These are phyloP conservation scores for Trididemnum miniatum DNA, from an alignment of 23 tunicate species.

Conservation along the genomic window DNA sequence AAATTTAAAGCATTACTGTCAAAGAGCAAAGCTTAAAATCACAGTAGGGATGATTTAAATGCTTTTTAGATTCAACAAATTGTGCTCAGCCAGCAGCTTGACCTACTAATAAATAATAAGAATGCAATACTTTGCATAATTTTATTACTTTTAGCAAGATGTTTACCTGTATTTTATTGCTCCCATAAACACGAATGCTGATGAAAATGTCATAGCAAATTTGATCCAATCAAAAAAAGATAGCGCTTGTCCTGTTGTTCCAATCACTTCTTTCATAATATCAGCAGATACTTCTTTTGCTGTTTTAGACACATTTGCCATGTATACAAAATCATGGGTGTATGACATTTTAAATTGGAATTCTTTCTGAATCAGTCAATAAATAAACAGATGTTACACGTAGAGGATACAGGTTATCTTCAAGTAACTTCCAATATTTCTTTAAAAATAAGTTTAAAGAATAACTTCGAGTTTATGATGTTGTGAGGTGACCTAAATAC, in stretches of 20 bases:
- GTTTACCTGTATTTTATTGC: slow-evolving; percentile 76
- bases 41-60: no score
- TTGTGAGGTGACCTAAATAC: no score
- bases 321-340: slow-evolving; percentile 56
- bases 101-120: no score
- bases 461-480: no score
- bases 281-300: slow-evolving; percentile 36
- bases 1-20: no score
- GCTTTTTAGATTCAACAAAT: background rate
- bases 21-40: no score
- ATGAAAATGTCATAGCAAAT: slow-evolving; percentile 56
- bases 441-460: no score
- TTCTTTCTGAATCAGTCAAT: slow-evolving; percentile 46
- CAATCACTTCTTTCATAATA: slow-evolving; percentile 61
- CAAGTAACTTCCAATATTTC: no score
- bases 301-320: slow-evolving; percentile 50
- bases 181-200: slow-evolving; percentile 56
- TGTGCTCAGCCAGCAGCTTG: no score
- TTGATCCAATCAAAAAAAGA: slow-evolving; percentile 52
- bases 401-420: background rate
- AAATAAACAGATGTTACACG: no score
- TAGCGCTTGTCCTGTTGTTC: slow-evolving; percentile 33
- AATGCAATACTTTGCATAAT: no score
- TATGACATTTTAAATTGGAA: slow-evolving; percentile 62
- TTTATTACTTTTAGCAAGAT: no score